A percentile compares a stretch with the other conserved stretches of the same genome.
These are phyloP conservation scores for Gymnogyps californianus DNA, from an alignment of 2,113 vertebrate genomes.

Conservation along the genomic window DNA sequence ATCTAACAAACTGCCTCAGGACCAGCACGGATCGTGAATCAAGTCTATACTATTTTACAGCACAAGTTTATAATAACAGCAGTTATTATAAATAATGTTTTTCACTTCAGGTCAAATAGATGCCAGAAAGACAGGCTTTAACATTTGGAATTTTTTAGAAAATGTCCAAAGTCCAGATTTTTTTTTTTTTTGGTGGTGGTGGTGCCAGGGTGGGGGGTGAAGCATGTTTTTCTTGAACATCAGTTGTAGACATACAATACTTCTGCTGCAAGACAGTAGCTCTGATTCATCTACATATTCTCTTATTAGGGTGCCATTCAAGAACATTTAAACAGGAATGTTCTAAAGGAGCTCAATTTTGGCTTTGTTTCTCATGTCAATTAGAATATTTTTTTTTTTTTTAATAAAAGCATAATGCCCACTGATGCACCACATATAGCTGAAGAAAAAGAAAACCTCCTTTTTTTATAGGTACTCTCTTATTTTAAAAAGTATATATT, in stretches of 20 bases:
- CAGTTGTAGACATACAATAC: neutral
- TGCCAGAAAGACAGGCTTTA: neutral
- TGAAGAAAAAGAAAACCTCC: neutral
- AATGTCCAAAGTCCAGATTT: neutral
- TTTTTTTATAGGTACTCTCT: neutral
- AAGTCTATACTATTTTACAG: neutral
- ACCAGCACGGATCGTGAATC: neutral
- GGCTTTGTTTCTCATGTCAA: neutral
- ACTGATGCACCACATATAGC: neutral
- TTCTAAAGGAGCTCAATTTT: neutral
- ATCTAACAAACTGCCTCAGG: neutral
- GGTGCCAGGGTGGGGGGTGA: neutral
- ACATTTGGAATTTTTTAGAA: neutral
- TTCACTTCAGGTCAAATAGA: neutral
- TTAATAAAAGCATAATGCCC: neutral
- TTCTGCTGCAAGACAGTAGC: neutral
- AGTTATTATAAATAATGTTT: neutral
- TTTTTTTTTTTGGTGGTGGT: neutral
- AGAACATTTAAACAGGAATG: neutral
- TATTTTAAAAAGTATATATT: neutral
- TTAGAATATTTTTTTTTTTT: neutral
- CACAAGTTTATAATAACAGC: neutral
- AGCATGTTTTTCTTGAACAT: neutral
- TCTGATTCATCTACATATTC: neutral
- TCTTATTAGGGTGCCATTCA: neutral